phyloP scores from a whole-genome alignment of 2,797 vertebrate genomes.

The Cynodonichthys magdalenae region DNA sequence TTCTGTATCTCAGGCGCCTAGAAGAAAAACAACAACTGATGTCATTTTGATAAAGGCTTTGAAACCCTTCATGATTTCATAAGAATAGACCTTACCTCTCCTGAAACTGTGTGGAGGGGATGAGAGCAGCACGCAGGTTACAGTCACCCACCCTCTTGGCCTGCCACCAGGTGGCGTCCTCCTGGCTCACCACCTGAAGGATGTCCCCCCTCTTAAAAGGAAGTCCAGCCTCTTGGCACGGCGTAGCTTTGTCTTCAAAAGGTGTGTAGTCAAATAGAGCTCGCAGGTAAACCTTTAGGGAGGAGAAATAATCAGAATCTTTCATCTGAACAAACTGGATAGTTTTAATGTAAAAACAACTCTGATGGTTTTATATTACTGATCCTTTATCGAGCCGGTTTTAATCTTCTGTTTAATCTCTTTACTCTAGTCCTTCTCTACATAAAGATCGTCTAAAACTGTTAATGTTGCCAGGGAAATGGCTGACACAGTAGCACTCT shows the following conservation, averaged over 20 bases:
- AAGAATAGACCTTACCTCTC: conserved; percentile 84
- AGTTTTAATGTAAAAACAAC: too few relatives aligned
- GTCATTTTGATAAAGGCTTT: neutral
- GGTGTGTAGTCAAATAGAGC: conserved; percentile 95
- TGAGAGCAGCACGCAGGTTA: conserved; percentile 93
- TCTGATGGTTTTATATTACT: too few relatives aligned
- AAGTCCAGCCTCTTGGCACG: conserved; percentile 97
- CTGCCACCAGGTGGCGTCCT: conserved; percentile 98
- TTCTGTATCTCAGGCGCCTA: conserved; percentile 88
- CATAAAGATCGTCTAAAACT: too few relatives aligned
- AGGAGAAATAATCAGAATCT: neutral
- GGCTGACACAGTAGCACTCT: too few relatives aligned
- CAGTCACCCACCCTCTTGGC: conserved; percentile 92
- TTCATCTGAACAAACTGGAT: neutral
- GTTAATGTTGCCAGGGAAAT: too few relatives aligned
- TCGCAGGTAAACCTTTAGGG: conserved; percentile 87
- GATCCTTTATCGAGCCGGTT: too few relatives aligned
- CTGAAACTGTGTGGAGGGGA: conserved; percentile 96
- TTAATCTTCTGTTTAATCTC: too few relatives aligned
- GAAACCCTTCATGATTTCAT: too few relatives aligned
- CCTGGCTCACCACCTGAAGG: conserved; percentile 97
- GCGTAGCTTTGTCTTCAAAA: conserved; percentile 95
- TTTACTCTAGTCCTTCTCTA: too few relatives aligned
- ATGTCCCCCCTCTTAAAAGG: conserved; percentile 92
- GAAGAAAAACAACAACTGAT: neutral